Evolutionary conservation across 2,888 invertebrate species (phyloP), one percentile per base, ranked within the genome.

Genomic region (Brenthis daphne): DNA sequence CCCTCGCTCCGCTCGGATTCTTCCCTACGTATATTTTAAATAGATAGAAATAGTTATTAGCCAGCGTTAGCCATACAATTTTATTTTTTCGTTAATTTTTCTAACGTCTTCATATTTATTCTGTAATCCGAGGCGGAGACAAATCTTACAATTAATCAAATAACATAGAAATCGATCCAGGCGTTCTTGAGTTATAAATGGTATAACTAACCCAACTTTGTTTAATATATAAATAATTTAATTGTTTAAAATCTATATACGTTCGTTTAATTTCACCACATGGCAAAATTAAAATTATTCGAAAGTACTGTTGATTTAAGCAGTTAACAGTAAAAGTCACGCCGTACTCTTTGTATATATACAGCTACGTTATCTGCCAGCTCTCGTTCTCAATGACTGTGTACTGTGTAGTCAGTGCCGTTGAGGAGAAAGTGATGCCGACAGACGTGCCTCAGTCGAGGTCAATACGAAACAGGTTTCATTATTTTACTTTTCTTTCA

Each of bases 381-480:
- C 58, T 54, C 8, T 43, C 64, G 48, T 47, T 60, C 67, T 67
- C 47, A 61, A 55, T 67, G 63, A 54, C 63, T 63, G 12, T 61
- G 65, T 70, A 77, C 63, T 63, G 12, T 61, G 65, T 70, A 77
- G 71, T 68, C 73, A 71, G 71, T 77, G 71, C 71, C 77, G 78
- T 77, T 43, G 75, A 74, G 85, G 90, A 80, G 90, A 90, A 90
- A 90, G 90, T 90, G 81, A 80, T 77, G 81, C 81, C 81, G 81
- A 79, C 1, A 43, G 78, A 81, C 80, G 82, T 77, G 77, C 79
- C 75, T 76, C 77, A 77, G 83, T 81, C 73, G 88, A 83, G 89
- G 89, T 88, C 87, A 89, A 84, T 82, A 81, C 79, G 80, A 70
- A 88, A 85, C 89, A 83, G 83, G 91, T 89, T 84, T 81, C 82